Percentiles rank a stretch among this genome's conserved stretches.
These are phyloP conservation scores for Halocynthia roretzi DNA, from an alignment of 23 tunicate species.

Conservation along the genomic window DNA sequence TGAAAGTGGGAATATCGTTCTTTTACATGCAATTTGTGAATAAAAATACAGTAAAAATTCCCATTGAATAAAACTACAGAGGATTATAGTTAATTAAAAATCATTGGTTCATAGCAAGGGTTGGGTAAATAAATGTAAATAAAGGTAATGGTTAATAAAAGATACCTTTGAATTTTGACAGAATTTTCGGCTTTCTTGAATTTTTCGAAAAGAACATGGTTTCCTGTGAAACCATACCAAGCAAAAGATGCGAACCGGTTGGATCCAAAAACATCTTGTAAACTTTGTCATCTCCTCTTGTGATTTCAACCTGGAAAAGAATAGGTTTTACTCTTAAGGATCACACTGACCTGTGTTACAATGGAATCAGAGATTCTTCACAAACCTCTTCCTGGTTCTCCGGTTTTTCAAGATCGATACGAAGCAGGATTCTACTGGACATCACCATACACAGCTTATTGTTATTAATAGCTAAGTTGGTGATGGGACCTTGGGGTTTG, in stretches of 20 bases:
- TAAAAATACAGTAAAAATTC: too few relatives aligned
- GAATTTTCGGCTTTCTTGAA: conserved; percentile 57
- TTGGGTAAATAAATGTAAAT: too few relatives aligned
- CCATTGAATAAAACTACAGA: too few relatives aligned
- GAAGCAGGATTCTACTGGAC: conserved; percentile 36
- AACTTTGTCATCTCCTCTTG: conserved; percentile 59
- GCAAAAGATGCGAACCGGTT: conserved; percentile 53
- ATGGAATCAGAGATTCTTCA: background rate
- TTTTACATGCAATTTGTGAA: too few relatives aligned
- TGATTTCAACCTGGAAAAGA: conserved; percentile 33
- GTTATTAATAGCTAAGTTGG: conserved; percentile 67
- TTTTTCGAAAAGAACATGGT: conserved; percentile 62
- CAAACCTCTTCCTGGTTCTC: conserved; percentile 51
- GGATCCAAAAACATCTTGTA: conserved; percentile 80
- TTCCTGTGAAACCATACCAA: conserved; percentile 50
- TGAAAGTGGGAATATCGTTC: too few relatives aligned
- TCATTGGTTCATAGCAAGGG: too few relatives aligned
- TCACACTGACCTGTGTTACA: background rate
- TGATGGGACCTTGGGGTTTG: conserved; percentile 65
- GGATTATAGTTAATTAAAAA: too few relatives aligned
- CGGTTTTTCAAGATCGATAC: conserved; percentile 57
- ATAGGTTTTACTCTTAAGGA: background rate
- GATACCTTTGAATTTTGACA: conserved; percentile 85
- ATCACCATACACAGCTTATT: conserved; percentile 79
- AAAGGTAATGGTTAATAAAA: too few relatives aligned